Evolutionary conservation across 2,888 invertebrate species (phyloP), one percentile per base, ranked within the genome.

Genomic region (Caenorhabditis drosophilae): DNA sequence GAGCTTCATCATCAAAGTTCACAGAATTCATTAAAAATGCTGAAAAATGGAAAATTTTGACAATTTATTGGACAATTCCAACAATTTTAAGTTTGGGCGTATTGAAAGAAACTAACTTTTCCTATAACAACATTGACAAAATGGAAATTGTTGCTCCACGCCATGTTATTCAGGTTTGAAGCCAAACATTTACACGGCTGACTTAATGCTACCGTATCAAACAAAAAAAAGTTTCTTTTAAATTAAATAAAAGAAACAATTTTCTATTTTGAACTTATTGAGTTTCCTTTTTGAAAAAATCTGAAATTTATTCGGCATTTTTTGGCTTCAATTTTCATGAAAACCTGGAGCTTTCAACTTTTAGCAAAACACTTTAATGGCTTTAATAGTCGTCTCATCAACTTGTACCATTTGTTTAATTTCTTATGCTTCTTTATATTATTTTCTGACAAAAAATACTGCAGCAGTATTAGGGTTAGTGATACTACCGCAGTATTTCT

Each of bases 321-420:
- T 38, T 34, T 34, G 9, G 34, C 12, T 34, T 9, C 11, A 12
- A 34, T 11, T 11, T 9, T 34, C 34, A 12, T 9, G 11, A 34
- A 11, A 11, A 34, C 34, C 34, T 12, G 34, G 9, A 11, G 9
- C 12, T 34, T 11, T 34, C 34, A 11, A 34, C 11, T 34, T 56
- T 34, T 48, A 62, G 62, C 38, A 56, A 25, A 62, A 62, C 52
- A 62, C 62, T 1, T n/a, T 62, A 23, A 62, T 62, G 62, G 62
- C 62, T n/a, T 22, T 62, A 9, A 56, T 56, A 18, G 55, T 62
- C 3, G 62, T 62, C n/a, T 23, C 23, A 9, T n/a, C 48, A 20
- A 62, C 61, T 7, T 62, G 61, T 41, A 6, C 51, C 9, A 27
- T 47, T 4, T 62, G 61, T 22, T 49, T 41, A 1, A 26, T 41